Base-by-base conservation (phyloP, 2,113 vertebrate species). In the Seriola quinqueradiata region DNA sequence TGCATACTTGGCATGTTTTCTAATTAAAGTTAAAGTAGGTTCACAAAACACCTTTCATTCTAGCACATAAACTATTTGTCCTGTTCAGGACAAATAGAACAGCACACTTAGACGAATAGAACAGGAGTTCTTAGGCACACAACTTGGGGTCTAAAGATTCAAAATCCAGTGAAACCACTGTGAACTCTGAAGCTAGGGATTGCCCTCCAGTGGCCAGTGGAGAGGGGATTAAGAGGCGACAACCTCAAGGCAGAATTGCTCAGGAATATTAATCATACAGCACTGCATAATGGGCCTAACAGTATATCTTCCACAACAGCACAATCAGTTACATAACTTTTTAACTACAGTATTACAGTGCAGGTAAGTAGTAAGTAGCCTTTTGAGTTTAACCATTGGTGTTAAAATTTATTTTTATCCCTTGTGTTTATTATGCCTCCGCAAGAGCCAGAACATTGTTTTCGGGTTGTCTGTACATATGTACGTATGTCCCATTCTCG, bases 191-290 rank as follows among this genome's bases (percentile, higher is more conserved):
- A 82, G 92, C 75, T 59, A 82, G 59, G 89, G 90, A 90, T 93
- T 93, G 93, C 93, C 94, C 92, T 94, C 93, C 90, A 94, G 93
- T 93, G 91, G 93, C 40, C 84, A 87, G 50, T 70, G 61, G 61
- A 83, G 38, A 84, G n/a, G 79, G 54, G 8, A 21, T 44, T 19
- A 58, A 60, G 16, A 32, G 42, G n/a, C 3, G 11, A 28, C 0
- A 36, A 83, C 59, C 32, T 42, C 38, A 28, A 55, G 16, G 38
- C 32, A n/a, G 17, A 23, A 52, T 4, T 59, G 0, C 4, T 52
- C 10, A 66, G 19, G 12, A 55, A n/a, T 55, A 55, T 70, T 8
- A 60, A n/a, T 28, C 6, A 38, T 46, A 16, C 13, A 44, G 16
- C 3, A 2, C 48, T 42, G n/a, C 16, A 28, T 60, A 4, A 38